Percentiles rank a stretch among this genome's conserved stretches.
These are phyloP conservation scores for Holcopasites calliopsidis DNA, from an alignment of 1,140 invertebrate species.

Conservation along the genomic window DNA sequence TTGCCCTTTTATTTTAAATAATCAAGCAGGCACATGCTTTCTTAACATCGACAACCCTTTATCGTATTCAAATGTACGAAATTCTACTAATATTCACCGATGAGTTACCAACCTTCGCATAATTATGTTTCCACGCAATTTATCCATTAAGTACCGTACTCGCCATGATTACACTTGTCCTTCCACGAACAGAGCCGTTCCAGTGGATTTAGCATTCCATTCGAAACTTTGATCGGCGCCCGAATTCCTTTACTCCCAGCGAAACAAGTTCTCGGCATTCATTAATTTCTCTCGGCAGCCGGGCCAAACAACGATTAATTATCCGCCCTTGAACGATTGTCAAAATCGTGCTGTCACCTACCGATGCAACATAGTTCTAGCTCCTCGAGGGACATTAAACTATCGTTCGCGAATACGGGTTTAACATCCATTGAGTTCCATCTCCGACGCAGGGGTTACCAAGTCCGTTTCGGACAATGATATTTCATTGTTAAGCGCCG, in stretches of 20 bases:
- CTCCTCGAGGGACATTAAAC: constrained; percentile 12
- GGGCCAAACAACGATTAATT: constrained; percentile 18
- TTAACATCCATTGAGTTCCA: constrained; percentile 45
- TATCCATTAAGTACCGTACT: too few relatives aligned
- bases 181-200: neutral
- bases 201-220: neutral
- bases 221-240: neutral
- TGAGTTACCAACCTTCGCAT: too few relatives aligned
- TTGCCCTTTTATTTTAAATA: too few relatives aligned
- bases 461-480: constrained; percentile 29
- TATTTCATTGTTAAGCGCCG: constrained; percentile 53
- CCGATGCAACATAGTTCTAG: neutral
- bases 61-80: too few relatives aligned
- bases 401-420: constrained; percentile 7
- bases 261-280: neutral
- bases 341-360: constrained; percentile 16
- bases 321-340: neutral
- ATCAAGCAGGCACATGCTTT: too few relatives aligned
- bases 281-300: neutral
- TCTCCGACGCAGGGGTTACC: constrained; percentile 9
- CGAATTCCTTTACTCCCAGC: neutral
- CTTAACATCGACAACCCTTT: too few relatives aligned
- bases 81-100: too few relatives aligned
- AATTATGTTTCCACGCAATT: too few relatives aligned
- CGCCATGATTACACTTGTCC: too few relatives aligned